phyloP scores from a whole-genome alignment of 2,888 invertebrate genomes.

The Campopleginae sp. region DNA sequence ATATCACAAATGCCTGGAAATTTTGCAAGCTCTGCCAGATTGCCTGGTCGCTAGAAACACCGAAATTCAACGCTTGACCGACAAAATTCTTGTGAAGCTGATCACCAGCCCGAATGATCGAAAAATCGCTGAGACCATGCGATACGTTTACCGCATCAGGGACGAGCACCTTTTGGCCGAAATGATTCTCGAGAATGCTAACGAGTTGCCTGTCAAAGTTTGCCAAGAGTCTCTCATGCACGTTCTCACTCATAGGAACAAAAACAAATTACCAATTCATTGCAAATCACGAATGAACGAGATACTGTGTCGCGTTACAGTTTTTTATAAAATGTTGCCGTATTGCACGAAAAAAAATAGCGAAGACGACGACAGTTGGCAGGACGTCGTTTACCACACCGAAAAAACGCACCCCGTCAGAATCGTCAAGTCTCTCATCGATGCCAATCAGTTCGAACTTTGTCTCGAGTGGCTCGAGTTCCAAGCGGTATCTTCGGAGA shows the following conservation, averaged over 20 bases:
- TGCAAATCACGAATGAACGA: slow-evolving; percentile 77
- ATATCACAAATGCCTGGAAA: slow-evolving; percentile 82
- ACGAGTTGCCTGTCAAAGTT: slow-evolving; percentile 77
- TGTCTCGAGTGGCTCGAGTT: slow-evolving; percentile 90
- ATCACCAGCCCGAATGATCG: slow-evolving; percentile 83
- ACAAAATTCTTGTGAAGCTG: slow-evolving; percentile 86
- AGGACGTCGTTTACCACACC: slow-evolving; percentile 77
- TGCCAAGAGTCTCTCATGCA: slow-evolving; percentile 78
- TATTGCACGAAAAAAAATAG: slow-evolving; percentile 71
- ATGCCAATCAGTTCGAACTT: slow-evolving; percentile 87
- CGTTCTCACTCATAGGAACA: slow-evolving; percentile 75
- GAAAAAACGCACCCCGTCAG: slow-evolving; percentile 85
- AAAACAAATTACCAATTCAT: slow-evolving; percentile 75
- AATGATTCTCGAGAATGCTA: slow-evolving; percentile 77
- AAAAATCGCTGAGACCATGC: slow-evolving; percentile 67
- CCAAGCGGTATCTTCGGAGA: slow-evolving; percentile 86
- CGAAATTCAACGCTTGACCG: slow-evolving; percentile 86
- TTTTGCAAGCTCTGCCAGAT: slow-evolving; percentile 87
- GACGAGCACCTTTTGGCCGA: slow-evolving; percentile 76
- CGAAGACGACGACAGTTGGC: slow-evolving; percentile 74
- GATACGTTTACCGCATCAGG: slow-evolving; percentile 78
- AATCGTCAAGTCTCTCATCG: slow-evolving; percentile 86
- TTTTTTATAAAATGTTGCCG: slow-evolving; percentile 80
- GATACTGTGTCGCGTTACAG: slow-evolving; percentile 76
- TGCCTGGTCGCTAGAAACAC: slow-evolving; percentile 85